These are phyloP conservation scores for Anarhynchus alexandrinus DNA, from an alignment of 2,113 vertebrate species.

Conservation along the genomic window DNA sequence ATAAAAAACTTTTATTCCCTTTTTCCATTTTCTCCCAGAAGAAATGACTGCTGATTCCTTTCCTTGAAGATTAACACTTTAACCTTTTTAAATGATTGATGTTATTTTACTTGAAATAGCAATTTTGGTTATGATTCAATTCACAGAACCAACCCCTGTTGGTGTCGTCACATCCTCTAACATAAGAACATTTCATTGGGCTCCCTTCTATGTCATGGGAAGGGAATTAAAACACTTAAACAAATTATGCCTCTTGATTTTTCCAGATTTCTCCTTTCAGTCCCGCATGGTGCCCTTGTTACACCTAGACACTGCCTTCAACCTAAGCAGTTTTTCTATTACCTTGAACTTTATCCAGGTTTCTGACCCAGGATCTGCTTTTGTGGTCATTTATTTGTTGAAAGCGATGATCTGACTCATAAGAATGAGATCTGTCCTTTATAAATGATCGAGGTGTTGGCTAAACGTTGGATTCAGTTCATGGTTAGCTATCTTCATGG, in stretches of 20 bases:
- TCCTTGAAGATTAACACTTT: slow-evolving; percentile 1
- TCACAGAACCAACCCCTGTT: background rate
- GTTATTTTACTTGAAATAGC: slow-evolving; percentile 10
- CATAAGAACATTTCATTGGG: background rate
- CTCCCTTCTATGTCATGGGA: background rate
- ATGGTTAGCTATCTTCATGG: background rate
- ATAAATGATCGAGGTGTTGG: background rate
- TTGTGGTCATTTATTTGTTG: background rate
- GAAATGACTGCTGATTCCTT: slow-evolving; percentile 1
- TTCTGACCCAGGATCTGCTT: background rate
- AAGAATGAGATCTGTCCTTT: background rate
- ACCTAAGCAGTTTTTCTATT: background rate
- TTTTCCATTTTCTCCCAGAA: background rate
- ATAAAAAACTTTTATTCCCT: background rate
- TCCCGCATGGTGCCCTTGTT: background rate
- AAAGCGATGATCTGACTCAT: background rate
- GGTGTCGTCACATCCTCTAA: background rate
- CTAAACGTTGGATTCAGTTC: background rate
- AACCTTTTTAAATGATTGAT: background rate
- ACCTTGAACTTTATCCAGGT: background rate
- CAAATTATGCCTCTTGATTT: background rate
- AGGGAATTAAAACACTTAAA: background rate
- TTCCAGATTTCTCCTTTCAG: background rate
- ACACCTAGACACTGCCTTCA: background rate
- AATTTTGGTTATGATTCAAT: background rate